Evolutionary conservation across 2,113 vertebrate species (phyloP).

Genomic region (Ochotona curzoniae): DNA sequence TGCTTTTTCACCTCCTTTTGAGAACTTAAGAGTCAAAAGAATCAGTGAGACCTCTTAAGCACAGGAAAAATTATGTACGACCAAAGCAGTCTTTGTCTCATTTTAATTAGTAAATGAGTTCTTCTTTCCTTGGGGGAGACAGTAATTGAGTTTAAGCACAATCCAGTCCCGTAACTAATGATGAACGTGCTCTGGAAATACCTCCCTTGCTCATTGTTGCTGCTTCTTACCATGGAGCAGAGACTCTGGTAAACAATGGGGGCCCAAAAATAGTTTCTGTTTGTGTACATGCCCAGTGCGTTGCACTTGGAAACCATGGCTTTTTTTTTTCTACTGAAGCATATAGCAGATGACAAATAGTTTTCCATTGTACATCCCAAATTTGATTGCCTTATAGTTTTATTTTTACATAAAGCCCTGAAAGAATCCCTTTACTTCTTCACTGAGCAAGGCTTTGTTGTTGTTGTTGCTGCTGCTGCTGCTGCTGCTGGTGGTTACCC

Average conservation of each 20-base stretch:
- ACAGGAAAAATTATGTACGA: background rate
- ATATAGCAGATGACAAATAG: background rate
- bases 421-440: background rate
- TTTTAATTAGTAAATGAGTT: background rate
- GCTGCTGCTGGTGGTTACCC: background rate
- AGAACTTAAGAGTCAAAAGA: conserved; percentile 74
- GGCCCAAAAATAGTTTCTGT: background rate
- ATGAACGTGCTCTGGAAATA: background rate
- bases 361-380: background rate
- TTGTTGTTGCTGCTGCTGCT: background rate
- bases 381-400: background rate
- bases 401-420: background rate
- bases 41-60: conserved; percentile 61
- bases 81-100: background rate
- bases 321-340: background rate
- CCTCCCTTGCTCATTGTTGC: background rate
- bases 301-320: background rate
- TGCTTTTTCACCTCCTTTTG: conserved; percentile 58
- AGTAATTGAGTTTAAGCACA: background rate
- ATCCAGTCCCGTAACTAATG: background rate
- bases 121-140: background rate
- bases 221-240: background rate
- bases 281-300: background rate
- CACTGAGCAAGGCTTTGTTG: background rate
- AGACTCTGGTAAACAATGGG: background rate